Conservation (phyloP, 2,888 invertebrate genomes). For the Willowsia nigromaculata region DNA sequence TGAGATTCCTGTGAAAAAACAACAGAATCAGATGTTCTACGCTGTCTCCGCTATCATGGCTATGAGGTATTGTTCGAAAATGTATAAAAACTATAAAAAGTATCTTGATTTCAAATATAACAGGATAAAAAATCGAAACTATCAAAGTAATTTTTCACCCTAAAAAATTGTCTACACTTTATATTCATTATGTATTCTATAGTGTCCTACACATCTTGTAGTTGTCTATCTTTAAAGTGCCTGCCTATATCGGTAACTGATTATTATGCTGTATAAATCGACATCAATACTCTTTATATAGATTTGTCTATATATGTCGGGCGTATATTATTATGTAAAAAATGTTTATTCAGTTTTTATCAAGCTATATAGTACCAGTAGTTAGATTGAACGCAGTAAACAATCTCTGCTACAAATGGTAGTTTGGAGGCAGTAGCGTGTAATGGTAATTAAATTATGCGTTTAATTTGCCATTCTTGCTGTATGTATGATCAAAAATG, state of each 20-base stretch:
- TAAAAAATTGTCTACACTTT: no score
- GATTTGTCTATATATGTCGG: background rate
- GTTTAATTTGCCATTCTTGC: background rate
- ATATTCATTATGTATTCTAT: no score
- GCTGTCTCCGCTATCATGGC: slow-evolving; percentile 96
- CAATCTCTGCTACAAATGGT: background rate
- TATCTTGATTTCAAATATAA: background rate
- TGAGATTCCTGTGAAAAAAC: slow-evolving; percentile 79
- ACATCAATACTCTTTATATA: background rate
- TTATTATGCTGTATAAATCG: background rate
- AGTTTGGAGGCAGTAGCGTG: background rate
- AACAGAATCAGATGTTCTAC: slow-evolving; percentile 96
- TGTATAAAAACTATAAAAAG: slow-evolving; percentile 20
- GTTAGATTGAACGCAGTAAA: background rate
- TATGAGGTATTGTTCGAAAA: slow-evolving; percentile 86
- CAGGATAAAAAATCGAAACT: background rate
- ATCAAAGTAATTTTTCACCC: no score
- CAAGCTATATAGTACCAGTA: background rate
- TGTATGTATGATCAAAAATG: background rate
- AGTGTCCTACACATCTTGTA: background rate
- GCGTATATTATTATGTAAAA: background rate
- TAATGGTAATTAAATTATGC: background rate
- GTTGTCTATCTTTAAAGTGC: background rate
- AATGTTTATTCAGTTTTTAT: background rate
- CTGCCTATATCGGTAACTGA: background rate